A percentile compares a stretch with the other conserved stretches of the same genome.
These are phyloP conservation scores for Macquaria australasica DNA, from an alignment of 2,113 vertebrate genomes.

Conservation along the genomic window DNA sequence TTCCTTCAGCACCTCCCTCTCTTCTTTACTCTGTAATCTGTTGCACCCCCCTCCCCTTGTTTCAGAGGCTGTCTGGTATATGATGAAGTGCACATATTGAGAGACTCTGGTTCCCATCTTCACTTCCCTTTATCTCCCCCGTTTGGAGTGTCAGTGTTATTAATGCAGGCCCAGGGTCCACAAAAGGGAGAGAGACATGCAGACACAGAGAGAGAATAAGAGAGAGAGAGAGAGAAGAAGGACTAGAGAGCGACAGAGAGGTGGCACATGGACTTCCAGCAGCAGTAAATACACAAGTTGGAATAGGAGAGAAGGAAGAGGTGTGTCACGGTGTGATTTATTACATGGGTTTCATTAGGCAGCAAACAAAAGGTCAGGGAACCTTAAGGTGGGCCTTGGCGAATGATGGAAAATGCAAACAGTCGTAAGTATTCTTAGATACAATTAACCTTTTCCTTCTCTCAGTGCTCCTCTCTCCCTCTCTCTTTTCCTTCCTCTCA, in stretches of 20 bases:
- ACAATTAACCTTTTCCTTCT: slow-evolving; percentile 83
- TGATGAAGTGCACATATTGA: slow-evolving; percentile 80
- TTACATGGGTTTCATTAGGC: slow-evolving; percentile 76
- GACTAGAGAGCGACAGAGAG: slow-evolving; percentile 41
- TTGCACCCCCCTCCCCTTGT: slow-evolving; percentile 41
- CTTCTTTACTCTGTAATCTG: slow-evolving; percentile 22
- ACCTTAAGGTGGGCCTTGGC: slow-evolving; percentile 68
- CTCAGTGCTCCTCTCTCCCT: slow-evolving; percentile 22
- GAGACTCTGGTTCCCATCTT: slow-evolving; percentile 80
- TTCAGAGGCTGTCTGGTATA: slow-evolving; percentile 64
- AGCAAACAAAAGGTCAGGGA: slow-evolving; percentile 82
- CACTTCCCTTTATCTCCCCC: slow-evolving; percentile 79
- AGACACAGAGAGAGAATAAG: slow-evolving; percentile 12
- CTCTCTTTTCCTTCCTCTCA: slow-evolving; percentile 20
- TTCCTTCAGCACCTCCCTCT: slow-evolving; percentile 36
- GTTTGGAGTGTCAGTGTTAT: slow-evolving; percentile 77
- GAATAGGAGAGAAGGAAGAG: slow-evolving; percentile 51
- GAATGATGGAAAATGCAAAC: slow-evolving; percentile 80
- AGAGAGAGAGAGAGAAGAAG: slow-evolving; percentile 31
- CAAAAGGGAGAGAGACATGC: slow-evolving; percentile 47
- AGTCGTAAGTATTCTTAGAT: slow-evolving; percentile 81
- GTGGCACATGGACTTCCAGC: slow-evolving; percentile 64
- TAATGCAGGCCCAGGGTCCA: slow-evolving; percentile 70
- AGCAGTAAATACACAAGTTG: slow-evolving; percentile 65
- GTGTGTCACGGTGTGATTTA: slow-evolving; percentile 74